These are phyloP conservation scores for Pterocles orientalis DNA, from an alignment of 2,113 vertebrate species.

Conservation along the genomic window DNA sequence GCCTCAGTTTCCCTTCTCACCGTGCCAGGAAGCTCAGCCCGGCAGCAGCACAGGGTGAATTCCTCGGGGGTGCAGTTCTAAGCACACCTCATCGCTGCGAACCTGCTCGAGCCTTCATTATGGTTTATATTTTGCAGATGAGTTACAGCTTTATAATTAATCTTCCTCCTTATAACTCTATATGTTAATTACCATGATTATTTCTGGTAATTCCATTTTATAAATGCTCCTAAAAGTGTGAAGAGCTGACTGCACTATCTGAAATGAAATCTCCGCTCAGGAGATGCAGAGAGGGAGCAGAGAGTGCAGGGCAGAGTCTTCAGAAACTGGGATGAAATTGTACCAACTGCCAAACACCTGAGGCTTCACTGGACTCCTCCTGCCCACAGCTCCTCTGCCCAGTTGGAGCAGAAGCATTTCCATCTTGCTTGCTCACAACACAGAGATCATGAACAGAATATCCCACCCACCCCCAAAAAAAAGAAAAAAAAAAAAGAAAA, in stretches of 20 bases:
- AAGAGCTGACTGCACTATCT: slow-evolving; percentile 26
- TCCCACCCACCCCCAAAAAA: rapidly evolving
- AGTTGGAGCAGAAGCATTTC: neutral
- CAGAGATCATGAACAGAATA: neutral
- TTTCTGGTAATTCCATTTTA: slow-evolving; percentile 61
- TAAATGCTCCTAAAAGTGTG: slow-evolving; percentile 27
- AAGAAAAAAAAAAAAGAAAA: neutral
- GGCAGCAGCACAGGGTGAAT: neutral
- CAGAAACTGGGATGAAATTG: neutral
- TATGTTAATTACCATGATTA: slow-evolving; percentile 59
- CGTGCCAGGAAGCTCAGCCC: neutral
- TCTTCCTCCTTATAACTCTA: neutral
- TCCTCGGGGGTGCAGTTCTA: neutral
- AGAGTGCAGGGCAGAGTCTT: neutral
- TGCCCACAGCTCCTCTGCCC: neutral
- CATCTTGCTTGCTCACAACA: neutral
- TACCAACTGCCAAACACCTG: neutral
- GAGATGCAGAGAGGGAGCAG: neutral
- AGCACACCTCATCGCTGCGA: neutral
- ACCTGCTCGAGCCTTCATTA: neutral
- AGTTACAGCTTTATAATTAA: slow-evolving; percentile 63
- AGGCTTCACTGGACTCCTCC: neutral
- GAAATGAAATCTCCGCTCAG: slow-evolving; percentile 50
- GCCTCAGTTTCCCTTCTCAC: slow-evolving; percentile 7
- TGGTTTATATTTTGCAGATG: neutral